phyloP scores from a whole-genome alignment of 2,113 vertebrate species.

The Bubalus kerabau region DNA sequence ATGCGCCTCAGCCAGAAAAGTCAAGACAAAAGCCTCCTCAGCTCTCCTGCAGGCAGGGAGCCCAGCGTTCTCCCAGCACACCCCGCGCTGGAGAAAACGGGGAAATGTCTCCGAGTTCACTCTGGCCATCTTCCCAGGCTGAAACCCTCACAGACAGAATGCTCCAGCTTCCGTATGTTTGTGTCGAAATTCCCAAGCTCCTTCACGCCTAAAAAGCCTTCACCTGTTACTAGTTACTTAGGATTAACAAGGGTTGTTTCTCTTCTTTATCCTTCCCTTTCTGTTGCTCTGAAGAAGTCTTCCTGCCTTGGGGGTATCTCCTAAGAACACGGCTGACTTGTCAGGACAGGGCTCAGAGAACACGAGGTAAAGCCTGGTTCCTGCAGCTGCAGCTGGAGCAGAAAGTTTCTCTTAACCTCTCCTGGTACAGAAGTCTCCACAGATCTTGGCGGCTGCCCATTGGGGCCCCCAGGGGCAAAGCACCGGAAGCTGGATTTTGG shows the following conservation, averaged over 20 bases:
- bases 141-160: background rate
- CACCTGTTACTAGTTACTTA: background rate
- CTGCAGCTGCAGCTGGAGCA: background rate
- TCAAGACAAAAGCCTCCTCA: background rate
- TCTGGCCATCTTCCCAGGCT: background rate
- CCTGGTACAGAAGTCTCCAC: background rate
- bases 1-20: background rate
- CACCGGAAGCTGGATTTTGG: background rate
- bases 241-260: background rate
- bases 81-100: background rate
- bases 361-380: background rate
- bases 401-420: background rate
- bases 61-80: background rate
- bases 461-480: background rate
- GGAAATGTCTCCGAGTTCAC: background rate
- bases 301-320: background rate
- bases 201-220: background rate
- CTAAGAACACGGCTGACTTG: background rate
- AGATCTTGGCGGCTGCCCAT: background rate
- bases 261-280: background rate
- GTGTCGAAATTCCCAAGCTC: background rate
- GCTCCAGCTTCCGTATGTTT: background rate
- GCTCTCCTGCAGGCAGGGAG: background rate
- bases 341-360: background rate
- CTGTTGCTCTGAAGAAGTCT: background rate